These are phyloP conservation scores for Neodiprion fabricii DNA, from an alignment of 1,140 invertebrate genomes.

Conservation along the genomic window DNA sequence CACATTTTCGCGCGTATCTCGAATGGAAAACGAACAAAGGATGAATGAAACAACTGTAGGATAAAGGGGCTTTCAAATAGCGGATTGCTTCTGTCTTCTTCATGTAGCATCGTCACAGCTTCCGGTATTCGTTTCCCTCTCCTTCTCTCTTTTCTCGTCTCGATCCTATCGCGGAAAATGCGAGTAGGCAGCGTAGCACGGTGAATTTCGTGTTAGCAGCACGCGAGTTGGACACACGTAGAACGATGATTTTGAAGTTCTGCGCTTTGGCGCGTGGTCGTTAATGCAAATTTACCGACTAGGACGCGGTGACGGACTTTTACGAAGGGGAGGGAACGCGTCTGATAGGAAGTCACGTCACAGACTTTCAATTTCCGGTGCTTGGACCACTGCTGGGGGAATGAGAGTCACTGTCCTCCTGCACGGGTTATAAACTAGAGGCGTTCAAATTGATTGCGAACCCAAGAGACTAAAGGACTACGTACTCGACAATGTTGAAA, in stretches of 20 bases:
- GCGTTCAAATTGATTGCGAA: constrained; percentile 2
- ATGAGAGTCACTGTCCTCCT: constrained; percentile 36
- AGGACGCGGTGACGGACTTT: neutral
- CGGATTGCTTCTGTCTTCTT: too few relatives aligned
- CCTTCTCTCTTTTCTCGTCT: too few relatives aligned
- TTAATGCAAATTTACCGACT: constrained; percentile 6
- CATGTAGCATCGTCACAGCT: too few relatives aligned
- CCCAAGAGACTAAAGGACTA: neutral
- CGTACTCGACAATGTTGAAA: neutral
- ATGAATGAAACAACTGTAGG: too few relatives aligned
- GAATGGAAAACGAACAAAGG: too few relatives aligned
- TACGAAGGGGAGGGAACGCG: neutral
- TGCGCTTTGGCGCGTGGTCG: neutral
- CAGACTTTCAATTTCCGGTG: constrained; percentile 52
- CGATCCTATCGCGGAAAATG: too few relatives aligned
- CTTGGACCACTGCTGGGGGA: constrained; percentile 25
- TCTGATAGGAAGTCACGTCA: constrained; percentile 45
- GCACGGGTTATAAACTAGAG: constrained; percentile 12
- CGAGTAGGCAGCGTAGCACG: too few relatives aligned
- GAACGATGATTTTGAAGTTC: neutral
- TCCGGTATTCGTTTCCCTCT: too few relatives aligned
- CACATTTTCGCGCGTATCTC: too few relatives aligned
- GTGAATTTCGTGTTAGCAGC: neutral
- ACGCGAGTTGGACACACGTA: neutral
- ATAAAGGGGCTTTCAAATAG: too few relatives aligned